Evolutionary conservation across 1,140 invertebrate species (phyloP).

Genomic region (Leptinotarsa lineolata): DNA sequence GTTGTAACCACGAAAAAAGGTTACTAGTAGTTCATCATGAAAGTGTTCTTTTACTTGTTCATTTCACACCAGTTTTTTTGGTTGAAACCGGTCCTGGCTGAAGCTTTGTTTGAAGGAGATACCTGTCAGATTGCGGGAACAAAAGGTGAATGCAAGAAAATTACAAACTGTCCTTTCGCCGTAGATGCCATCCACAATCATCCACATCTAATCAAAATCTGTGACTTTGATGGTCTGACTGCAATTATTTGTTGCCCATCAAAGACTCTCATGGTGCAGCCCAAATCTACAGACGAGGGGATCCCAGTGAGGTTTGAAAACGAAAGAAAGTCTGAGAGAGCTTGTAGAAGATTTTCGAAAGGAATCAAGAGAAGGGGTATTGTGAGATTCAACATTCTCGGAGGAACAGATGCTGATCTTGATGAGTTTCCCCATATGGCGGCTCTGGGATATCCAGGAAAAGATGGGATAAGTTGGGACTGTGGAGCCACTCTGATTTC

Average conservation of each 20-base stretch:
- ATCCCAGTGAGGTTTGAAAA: neutral
- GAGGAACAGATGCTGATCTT: neutral
- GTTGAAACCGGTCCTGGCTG: neutral
- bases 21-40: too few relatives aligned
- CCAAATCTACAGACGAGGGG: neutral
- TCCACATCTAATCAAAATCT: neutral
- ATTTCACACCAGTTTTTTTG: neutral
- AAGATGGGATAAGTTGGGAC: neutral
- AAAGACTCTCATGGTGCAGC: neutral
- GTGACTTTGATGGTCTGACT: neutral
- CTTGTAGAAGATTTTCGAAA: neutral
- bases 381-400: neutral
- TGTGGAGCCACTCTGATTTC: constrained; percentile 12
- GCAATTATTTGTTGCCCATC: neutral
- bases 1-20: too few relatives aligned
- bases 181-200: neutral
- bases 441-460: neutral
- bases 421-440: constrained; percentile 10
- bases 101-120: neutral
- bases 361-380: neutral
- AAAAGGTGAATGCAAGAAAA: neutral
- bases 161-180: neutral
- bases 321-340: neutral
- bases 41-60: neutral
- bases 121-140: neutral